phyloP scores from a whole-genome alignment of 2,797 vertebrate species.

The Meda fulgida region DNA sequence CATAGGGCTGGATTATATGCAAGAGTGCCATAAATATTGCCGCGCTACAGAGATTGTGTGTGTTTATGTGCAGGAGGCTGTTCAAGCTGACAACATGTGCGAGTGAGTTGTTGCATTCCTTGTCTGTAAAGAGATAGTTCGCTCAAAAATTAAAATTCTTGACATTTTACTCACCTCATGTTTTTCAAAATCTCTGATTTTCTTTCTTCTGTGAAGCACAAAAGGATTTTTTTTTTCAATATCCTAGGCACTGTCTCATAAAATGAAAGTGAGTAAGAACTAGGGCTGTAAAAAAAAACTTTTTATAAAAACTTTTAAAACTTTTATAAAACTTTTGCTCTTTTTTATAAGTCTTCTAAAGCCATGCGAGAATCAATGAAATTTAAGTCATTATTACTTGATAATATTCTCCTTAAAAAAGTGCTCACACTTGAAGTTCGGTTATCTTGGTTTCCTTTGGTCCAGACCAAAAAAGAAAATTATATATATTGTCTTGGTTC shows the following conservation, averaged over 20 bases:
- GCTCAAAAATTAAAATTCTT: not conserved
- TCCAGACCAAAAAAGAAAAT: not conserved
- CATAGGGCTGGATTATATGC: not conserved
- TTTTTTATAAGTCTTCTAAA: not conserved
- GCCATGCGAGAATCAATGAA: not conserved
- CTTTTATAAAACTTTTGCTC: too few species aligned
- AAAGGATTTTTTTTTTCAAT: not conserved
- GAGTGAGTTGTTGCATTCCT: not conserved
- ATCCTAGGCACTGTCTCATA: not conserved
- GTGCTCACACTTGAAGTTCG: not conserved
- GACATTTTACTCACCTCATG: not conserved
- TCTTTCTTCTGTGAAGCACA: constrained; percentile 16
- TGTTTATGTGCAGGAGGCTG: not conserved
- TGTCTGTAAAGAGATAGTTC: not conserved
- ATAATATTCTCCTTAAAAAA: not conserved
- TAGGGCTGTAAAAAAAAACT: too few species aligned
- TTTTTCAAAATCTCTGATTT: not conserved
- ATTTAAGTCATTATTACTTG: not conserved
- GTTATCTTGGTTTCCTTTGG: not conserved
- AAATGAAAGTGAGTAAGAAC: too few species aligned
- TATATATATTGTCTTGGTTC: not conserved
- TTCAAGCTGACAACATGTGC: not conserved
- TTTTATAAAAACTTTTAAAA: too few species aligned
- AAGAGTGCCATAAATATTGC: not conserved
- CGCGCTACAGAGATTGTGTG: not conserved